A percentile compares a stretch with the other conserved stretches of the same genome.
Conservation (phyloP, 2,113 vertebrate genomes). For the Nibea albiflora region DNA sequence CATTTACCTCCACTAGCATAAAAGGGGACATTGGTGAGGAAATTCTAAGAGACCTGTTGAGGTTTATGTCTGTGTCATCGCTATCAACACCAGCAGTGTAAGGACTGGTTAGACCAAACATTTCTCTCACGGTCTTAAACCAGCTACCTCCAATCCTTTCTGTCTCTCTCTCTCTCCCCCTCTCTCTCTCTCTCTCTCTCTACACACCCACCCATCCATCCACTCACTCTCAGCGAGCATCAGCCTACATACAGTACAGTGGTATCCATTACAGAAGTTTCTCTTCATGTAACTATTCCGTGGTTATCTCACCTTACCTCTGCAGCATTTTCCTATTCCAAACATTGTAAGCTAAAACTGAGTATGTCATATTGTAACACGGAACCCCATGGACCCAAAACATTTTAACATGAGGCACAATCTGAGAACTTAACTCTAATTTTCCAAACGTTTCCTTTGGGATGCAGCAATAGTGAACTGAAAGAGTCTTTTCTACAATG, state of each 20-base stretch:
- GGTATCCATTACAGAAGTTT: constrained; percentile 27
- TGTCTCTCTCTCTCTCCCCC: constrained; percentile 3
- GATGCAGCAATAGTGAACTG: constrained; percentile 44
- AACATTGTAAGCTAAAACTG: constrained; percentile 41
- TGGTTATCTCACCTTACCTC: constrained; percentile 25
- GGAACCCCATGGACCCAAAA: not conserved
- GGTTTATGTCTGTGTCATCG: constrained; percentile 27
- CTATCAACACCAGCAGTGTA: constrained; percentile 9
- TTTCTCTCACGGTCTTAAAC: constrained; percentile 27
- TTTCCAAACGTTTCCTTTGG: constrained; percentile 51
- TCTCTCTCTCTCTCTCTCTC: constrained; percentile 5
- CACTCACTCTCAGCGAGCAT: constrained; percentile 9
- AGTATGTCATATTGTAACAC: constrained; percentile 46
- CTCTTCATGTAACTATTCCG: constrained; percentile 28
- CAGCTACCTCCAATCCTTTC: not conserved
- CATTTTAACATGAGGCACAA: constrained; percentile 52
- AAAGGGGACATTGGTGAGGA: constrained; percentile 21
- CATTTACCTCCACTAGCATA: constrained; percentile 28
- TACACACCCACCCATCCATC: not conserved
- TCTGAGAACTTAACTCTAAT: constrained; percentile 42
- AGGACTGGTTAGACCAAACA: not conserved
- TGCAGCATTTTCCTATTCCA: constrained; percentile 57
- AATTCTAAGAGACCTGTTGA: constrained; percentile 18
- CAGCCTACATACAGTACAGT: constrained; percentile 45
- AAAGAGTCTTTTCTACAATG: constrained; percentile 48